Conservation (phyloP, 1,140 invertebrate species). For the Papilio glaucus region DNA sequence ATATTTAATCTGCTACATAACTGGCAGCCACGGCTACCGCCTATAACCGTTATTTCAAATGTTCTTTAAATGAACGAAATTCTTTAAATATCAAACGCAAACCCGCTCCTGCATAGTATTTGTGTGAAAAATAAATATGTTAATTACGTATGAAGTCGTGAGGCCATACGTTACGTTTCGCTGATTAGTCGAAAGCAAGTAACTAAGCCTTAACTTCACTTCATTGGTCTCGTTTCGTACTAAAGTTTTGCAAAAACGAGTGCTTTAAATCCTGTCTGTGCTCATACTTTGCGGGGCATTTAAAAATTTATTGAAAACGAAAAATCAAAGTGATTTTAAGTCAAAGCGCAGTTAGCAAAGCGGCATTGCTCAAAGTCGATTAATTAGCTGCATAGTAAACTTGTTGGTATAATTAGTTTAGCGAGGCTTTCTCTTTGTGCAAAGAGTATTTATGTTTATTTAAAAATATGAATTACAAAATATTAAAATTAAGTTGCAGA, state of each 20-base stretch:
- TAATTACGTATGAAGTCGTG: too few species aligned
- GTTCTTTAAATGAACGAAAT: too few species aligned
- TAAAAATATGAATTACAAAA: background rate
- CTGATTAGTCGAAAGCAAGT: background rate
- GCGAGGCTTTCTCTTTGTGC: background rate
- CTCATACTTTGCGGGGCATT: background rate
- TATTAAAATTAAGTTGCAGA: too few species aligned
- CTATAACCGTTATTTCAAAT: too few species aligned
- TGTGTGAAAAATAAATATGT: background rate
- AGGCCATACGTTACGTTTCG: background rate
- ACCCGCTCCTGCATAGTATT: background rate
- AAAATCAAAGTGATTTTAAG: background rate
- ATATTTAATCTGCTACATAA: too few species aligned
- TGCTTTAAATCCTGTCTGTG: background rate
- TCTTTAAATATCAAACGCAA: background rate
- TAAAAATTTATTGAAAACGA: background rate
- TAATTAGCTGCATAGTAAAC: slow-evolving; percentile 10
- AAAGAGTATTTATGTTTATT: background rate
- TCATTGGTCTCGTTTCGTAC: background rate
- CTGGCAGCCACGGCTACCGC: too few species aligned
- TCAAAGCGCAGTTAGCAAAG: background rate
- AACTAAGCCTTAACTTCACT: background rate
- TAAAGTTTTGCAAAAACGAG: background rate
- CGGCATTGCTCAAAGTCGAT: background rate
- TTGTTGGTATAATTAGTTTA: background rate